Base-by-base conservation (phyloP, 2,888 invertebrate genomes). In the Margaritifera margaritifera region DNA sequence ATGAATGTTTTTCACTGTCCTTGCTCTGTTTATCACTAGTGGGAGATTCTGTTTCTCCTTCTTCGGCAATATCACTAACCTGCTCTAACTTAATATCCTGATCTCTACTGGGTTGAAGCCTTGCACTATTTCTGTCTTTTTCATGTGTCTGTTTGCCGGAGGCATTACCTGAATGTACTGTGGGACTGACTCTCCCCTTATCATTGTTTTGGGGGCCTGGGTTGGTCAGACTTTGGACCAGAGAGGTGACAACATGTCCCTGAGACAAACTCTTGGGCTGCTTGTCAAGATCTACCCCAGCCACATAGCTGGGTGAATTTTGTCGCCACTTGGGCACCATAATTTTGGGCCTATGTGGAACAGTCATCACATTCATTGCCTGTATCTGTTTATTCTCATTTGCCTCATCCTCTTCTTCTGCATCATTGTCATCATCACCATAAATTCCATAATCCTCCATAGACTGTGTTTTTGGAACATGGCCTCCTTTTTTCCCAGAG, bases 361-460 rank as follows among this genome's bases (percentile, higher is more conserved):
- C 70, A 53, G 68, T 66, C 31, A 77, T 61, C 31, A 77, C 57
- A 51, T 69, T 68, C 77, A 74, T 74, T 58, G 77, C 74, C 58
- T 69, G 68, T 0, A 74, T 70, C 64, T 72, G 62, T 52, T 70
- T 64, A 60, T 71, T 60, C 57, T 68, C 71, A 51, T 66, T 57
- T 27, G 51, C 61, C 54, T 56, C 56, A 19, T 66, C 64, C 66
- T 69, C 68, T 22, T 69, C 76, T 57, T 77, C 77, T 51, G 76
- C 80, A 59, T 78, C 80, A 55, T 80, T 74, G 66, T 80, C 77
- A 64, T 80, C 76, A 63, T 75, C 75, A 56, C 79, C 79, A 74
- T 76, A 82, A 19, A 81, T 76, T 20, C 82, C 80, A 74, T 76
- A 80, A 75, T 79, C 79, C 54, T 80, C 79, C 24, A 53, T 6